phyloP scores from a whole-genome alignment of 1,140 invertebrate genomes.

The Drosophila guanche region DNA sequence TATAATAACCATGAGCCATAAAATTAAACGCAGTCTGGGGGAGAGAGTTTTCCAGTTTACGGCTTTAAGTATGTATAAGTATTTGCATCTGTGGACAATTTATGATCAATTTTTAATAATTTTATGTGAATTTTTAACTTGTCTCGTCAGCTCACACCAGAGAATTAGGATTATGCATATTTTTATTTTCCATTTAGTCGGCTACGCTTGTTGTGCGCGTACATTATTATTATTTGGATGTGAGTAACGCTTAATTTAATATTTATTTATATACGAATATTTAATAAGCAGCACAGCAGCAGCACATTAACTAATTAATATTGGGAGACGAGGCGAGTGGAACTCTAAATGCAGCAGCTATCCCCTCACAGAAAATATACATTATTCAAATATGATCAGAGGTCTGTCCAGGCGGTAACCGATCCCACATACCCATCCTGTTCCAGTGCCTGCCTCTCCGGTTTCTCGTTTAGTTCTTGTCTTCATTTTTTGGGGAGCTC shows the following conservation, averaged over 20 bases:
- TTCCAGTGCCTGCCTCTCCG: slow-evolving; percentile 39
- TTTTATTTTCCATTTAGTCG: slow-evolving; percentile 47
- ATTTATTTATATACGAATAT: slow-evolving; percentile 61
- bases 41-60: slow-evolving; percentile 23
- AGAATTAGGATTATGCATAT: slow-evolving; percentile 49
- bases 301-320: slow-evolving; percentile 71
- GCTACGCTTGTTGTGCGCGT: slow-evolving; percentile 29
- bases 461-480: slow-evolving; percentile 43
- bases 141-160: slow-evolving; percentile 32
- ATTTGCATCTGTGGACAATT: slow-evolving; percentile 46
- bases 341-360: slow-evolving; percentile 37
- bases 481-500: slow-evolving; percentile 12
- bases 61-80: too few relatives aligned
- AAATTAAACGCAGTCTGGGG: neutral
- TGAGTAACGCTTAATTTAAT: slow-evolving; percentile 53
- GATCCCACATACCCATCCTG: slow-evolving; percentile 29
- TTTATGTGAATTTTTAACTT: slow-evolving; percentile 64
- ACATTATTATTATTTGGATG: slow-evolving; percentile 58
- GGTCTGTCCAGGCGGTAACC: neutral
- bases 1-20: slow-evolving; percentile 39
- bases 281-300: slow-evolving; percentile 51
- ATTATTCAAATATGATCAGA: slow-evolving; percentile 7
- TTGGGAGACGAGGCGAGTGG: slow-evolving; percentile 23
- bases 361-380: slow-evolving; percentile 10
- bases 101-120: slow-evolving; percentile 66